A percentile compares a stretch with the other conserved stretches of the same genome.
Conservation (phyloP, 2,113 vertebrate genomes). For the Catharus minimus region DNA sequence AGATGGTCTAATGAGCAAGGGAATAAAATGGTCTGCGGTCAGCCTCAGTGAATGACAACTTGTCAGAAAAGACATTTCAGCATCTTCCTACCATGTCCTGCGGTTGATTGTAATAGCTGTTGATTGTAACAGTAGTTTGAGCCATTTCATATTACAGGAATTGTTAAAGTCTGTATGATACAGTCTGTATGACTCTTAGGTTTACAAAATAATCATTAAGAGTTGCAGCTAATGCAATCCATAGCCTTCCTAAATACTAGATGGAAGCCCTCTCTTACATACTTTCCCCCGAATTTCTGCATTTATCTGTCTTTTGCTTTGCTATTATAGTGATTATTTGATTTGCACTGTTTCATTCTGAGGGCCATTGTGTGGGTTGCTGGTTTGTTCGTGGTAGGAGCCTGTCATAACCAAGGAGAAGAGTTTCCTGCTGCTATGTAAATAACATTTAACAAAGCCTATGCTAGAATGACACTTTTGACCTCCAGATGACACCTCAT, state of each 20-base stretch:
- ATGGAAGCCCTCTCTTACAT: slow-evolving; percentile 37
- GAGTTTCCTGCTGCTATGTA: slow-evolving; percentile 16
- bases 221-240: slow-evolving; percentile 51
- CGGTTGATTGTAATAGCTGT: slow-evolving; percentile 74
- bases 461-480: not conserved
- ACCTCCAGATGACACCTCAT: not conserved
- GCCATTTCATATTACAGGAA: slow-evolving; percentile 61
- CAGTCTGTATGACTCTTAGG: not conserved
- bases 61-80: slow-evolving; percentile 64
- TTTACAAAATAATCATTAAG: slow-evolving; percentile 46
- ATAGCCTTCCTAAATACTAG: slow-evolving; percentile 6
- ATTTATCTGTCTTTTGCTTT: not conserved
- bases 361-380: not conserved
- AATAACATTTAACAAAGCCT: slow-evolving; percentile 18
- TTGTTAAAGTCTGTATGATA: slow-evolving; percentile 69
- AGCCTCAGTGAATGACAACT: slow-evolving; percentile 50
- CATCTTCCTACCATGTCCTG: slow-evolving; percentile 56
- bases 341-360: slow-evolving; percentile 31
- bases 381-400: not conserved
- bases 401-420: not conserved
- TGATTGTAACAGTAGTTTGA: slow-evolving; percentile 73
- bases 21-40: slow-evolving; percentile 34
- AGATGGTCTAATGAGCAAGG: slow-evolving; percentile 61
- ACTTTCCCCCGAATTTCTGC: not conserved
- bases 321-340: slow-evolving; percentile 43